Evolutionary conservation across 92 coral and sea anemone genomes (phyloP).

Genomic region (Phenganax subtilis): DNA sequence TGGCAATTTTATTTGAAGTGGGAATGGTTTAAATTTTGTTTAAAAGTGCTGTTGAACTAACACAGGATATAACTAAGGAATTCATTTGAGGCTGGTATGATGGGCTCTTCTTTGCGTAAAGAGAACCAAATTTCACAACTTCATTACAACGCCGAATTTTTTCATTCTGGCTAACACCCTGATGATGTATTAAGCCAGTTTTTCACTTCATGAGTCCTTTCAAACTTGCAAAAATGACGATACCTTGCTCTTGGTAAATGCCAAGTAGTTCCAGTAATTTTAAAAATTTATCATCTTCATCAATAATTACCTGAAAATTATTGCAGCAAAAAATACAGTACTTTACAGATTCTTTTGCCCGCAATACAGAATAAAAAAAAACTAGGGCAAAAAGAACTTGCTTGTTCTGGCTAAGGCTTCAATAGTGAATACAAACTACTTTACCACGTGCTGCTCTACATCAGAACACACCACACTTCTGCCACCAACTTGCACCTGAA

Average conservation of each 20-base stretch:
- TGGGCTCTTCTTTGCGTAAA: no score
- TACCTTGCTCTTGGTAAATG: slow-evolving; percentile 85
- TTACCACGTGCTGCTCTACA: slow-evolving; percentile 86
- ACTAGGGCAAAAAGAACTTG: not conserved
- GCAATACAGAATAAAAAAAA: no score
- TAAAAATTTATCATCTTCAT: slow-evolving; percentile 85
- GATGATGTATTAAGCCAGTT: no score
- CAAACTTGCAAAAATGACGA: not conserved
- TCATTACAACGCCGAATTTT: no score
- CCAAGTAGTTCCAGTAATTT: slow-evolving; percentile 89
- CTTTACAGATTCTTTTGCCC: not conserved
- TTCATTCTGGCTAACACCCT: no score
- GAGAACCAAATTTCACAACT: no score
- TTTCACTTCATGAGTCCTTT: not conserved
- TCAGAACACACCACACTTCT: slow-evolving; percentile 97
- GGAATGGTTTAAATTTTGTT: no score
- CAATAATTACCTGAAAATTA: slow-evolving; percentile 72
- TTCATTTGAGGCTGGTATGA: no score
- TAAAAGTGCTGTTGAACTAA: no score
- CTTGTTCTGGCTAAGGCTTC: not conserved
- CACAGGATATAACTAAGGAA: no score
- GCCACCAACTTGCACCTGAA: slow-evolving; percentile 92
- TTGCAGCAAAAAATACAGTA: not conserved
- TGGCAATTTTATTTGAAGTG: no score
- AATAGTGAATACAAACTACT: slow-evolving; percentile 5